Evolutionary conservation across 1,140 invertebrate species (phyloP), one percentile per base, ranked within the genome.

Genomic region (Nephotettix cincticeps): DNA sequence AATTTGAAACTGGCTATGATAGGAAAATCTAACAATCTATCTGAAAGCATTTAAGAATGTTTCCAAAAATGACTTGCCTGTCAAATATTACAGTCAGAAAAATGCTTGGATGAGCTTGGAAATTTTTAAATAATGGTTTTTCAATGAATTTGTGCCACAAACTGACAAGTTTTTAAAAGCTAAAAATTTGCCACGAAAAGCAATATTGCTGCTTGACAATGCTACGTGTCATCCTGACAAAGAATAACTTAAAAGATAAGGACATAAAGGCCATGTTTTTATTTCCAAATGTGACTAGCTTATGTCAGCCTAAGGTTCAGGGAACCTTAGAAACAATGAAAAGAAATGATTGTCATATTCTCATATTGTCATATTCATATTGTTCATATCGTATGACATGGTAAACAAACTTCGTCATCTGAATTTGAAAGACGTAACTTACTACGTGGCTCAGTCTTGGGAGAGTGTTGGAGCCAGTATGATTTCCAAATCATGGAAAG

Each of bases 131-230:
- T 73, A 77, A n/a, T 82, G 80, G 80, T 80, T 29, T 80, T 58
- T 51, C 6, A 32, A 58, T 1, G 56, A 58, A 58, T 70, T 70
- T 23, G 30, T 70, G 9, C 68, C 68, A 67, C 70, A 23, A 74
- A 75, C 68, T 71, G 71, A 54, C 27, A 54, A 70, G 21, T 78
- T 77, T 71, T 72, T 76, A n/a, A 47, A 68, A 73, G 40, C 70
- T 64, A 78, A 78, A 63, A 72, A 77, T 73, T 72, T 80, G 28
- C 72, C 71, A 65, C 69, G 73, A 71, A 80, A 81, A 78, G 79
- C 78, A n/a, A 27, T 83, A 56, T 74, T 82, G 14, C 67, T 82
- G 74, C 70, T 82, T 28, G 78, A 83, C 71, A 81, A 82, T 75
- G 76, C 76, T 32, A 65, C 74, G 17, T 68, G 71, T 13, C 76